Percentiles rank a stretch among this genome's conserved stretches.
Conservation (phyloP, 2,113 vertebrate species). For the Actinemys pallida region DNA sequence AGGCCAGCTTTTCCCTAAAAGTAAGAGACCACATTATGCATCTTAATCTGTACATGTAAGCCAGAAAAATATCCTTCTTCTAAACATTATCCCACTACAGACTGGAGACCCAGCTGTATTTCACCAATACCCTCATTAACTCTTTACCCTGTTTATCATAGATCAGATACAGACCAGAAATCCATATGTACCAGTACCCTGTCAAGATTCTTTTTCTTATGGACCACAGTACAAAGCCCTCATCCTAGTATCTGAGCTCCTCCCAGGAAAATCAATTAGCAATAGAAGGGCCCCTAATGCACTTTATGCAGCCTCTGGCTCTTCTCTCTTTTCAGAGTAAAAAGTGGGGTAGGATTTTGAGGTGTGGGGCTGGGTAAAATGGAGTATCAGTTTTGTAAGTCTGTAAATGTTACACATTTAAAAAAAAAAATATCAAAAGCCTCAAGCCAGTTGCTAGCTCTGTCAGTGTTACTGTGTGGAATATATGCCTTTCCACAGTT, state of each 20-base stretch:
- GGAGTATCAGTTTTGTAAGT: background rate
- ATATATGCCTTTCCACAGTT: rapidly evolving
- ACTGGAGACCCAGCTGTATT: background rate
- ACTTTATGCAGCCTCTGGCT: background rate
- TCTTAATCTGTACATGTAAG: background rate
- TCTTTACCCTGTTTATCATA: background rate
- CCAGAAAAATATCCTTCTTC: background rate
- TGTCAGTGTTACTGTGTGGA: background rate
- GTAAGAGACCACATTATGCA: background rate
- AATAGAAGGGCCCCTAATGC: background rate
- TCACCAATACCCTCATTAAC: background rate
- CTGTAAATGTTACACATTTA: background rate
- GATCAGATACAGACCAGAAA: background rate
- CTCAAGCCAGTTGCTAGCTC: background rate
- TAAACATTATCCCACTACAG: rapidly evolving
- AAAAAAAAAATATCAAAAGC: background rate
- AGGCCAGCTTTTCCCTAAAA: background rate
- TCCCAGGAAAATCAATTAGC: background rate
- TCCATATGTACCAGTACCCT: background rate
- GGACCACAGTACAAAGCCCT: background rate
- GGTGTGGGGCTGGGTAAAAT: background rate
- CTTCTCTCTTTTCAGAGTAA: background rate
- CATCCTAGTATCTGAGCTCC: background rate
- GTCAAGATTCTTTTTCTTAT: background rate
- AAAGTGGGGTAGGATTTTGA: background rate